Percentiles rank a stretch among this genome's conserved stretches.
phyloP scores from a whole-genome alignment of 2,797 vertebrate species.

The Helostoma temminkii region DNA sequence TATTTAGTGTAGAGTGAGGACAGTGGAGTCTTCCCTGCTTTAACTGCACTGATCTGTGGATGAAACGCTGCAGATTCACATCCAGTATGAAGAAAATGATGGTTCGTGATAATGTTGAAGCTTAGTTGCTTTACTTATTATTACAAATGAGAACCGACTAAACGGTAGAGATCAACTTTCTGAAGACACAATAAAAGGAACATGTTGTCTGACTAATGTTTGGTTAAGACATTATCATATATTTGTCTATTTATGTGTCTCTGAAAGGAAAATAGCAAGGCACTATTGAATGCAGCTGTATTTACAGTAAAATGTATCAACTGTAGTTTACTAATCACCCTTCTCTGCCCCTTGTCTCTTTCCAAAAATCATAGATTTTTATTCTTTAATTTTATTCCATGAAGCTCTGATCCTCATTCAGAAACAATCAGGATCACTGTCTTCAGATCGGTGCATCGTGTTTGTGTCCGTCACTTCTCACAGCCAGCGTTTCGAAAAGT shows the following conservation, averaged over 20 bases:
- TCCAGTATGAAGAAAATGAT: neutral
- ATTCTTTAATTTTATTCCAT: conserved; percentile 94
- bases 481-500: conserved; percentile 20
- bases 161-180: neutral
- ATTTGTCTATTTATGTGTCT: neutral
- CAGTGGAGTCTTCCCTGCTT: no score
- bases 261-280: neutral
- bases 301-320: conserved; percentile 3
- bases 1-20: no score
- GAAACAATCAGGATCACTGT: conserved; percentile 70
- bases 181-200: neutral
- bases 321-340: conserved; percentile 76
- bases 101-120: neutral
- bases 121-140: neutral
- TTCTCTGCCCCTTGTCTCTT: conserved; percentile 80
- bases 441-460: conserved; percentile 66
- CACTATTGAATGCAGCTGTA: neutral
- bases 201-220: neutral
- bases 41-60: neutral
- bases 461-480: conserved; percentile 46
- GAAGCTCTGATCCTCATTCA: conserved; percentile 81
- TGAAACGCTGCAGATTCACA: conserved; percentile 8
- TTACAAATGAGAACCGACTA: neutral
- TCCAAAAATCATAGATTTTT: conserved; percentile 90
- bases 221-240: neutral